Evolutionary conservation across 2,797 vertebrate genomes (phyloP), one percentile per base, ranked within the genome.

Genomic region (Eulemur coronatus): DNA sequence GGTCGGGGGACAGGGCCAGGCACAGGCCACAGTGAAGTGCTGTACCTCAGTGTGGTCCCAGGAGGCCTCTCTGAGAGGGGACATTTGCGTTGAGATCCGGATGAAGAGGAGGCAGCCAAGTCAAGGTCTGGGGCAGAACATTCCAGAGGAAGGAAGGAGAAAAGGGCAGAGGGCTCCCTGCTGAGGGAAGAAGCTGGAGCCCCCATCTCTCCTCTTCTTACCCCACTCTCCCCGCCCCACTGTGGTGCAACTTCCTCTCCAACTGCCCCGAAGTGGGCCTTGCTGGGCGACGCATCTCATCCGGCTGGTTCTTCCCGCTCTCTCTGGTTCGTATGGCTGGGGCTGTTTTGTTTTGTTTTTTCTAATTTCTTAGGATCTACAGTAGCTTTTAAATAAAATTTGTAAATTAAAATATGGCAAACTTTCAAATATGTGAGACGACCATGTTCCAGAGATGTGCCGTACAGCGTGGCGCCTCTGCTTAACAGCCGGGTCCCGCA

Each of bases 391-490:
- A 78, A 57, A 80, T 65, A 46, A 87, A 76, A 38, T 82, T 59
- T 91, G 13, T 24, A 67, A 80, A 33, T 46, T 33, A 76, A 78
- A 78, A 65, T 70, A 20, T 18, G 7, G 20, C 11, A 52, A 65
- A 30, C 24, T 72, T 81, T 72, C 48, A 72, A 43, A 7, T 61
- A 20, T 20, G 17, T 12, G 12, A 94, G 70, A 81, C 30, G 26
- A 70, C 22, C 24, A 1, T 0, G 28, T 33, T 57, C 76, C 1
- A n/a, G 52, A 35, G 10, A 17, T 46, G 50, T n/a, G 73, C 73
- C 28, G 5, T 22, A 20, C 13, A 20, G 15, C 24, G 10, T 0
- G 0, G 13, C 1, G 22, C 26, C 33, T 22, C 4, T 4, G 43
- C 14, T 81, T 38, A 52, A 73, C 26, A 41, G 17, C 5, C 8